Conservation (phyloP, 2,113 vertebrate species). For the Ophthalmolycus amberensis region DNA sequence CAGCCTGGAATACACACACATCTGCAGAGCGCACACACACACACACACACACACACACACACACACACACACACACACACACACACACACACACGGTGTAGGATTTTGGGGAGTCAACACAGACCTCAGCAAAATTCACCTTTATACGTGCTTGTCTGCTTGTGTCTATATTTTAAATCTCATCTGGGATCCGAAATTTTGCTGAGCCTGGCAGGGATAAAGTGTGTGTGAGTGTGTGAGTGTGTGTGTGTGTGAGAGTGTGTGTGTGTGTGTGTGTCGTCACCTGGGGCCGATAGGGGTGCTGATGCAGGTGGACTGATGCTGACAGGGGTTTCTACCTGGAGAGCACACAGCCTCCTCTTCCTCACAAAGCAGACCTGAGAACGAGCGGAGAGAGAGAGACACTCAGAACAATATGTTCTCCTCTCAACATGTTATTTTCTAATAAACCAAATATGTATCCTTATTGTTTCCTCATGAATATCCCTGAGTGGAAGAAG, state of each 20-base stretch:
- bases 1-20: slow-evolving; percentile 91
- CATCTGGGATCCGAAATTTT: slow-evolving; percentile 22
- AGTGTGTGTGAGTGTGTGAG: slow-evolving; percentile 8
- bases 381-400: not conserved
- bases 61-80: slow-evolving; percentile 4
- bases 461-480: not conserved
- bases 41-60: slow-evolving; percentile 85
- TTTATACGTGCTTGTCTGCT: slow-evolving; percentile 2
- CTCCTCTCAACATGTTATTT: no score
- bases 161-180: slow-evolving; percentile 28
- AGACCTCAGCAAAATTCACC: slow-evolving; percentile 15
- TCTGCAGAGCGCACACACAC: slow-evolving; percentile 74
- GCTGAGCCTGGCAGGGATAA: slow-evolving; percentile 16
- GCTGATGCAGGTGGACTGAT: slow-evolving; percentile 87
- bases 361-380: slow-evolving; percentile 92
- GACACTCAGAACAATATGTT: no score
- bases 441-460: not conserved
- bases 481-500: no score
- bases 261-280: slow-evolving; percentile 47
- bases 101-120: slow-evolving; percentile 11
- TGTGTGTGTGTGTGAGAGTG: slow-evolving; percentile 8
- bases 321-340: slow-evolving; percentile 89
- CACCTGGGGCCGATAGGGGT: slow-evolving; percentile 89
- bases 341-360: slow-evolving; percentile 84
- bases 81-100: not conserved